Evolutionary conservation across 2,888 invertebrate genomes (phyloP).

Genomic region (Machimus atricapillus): DNA sequence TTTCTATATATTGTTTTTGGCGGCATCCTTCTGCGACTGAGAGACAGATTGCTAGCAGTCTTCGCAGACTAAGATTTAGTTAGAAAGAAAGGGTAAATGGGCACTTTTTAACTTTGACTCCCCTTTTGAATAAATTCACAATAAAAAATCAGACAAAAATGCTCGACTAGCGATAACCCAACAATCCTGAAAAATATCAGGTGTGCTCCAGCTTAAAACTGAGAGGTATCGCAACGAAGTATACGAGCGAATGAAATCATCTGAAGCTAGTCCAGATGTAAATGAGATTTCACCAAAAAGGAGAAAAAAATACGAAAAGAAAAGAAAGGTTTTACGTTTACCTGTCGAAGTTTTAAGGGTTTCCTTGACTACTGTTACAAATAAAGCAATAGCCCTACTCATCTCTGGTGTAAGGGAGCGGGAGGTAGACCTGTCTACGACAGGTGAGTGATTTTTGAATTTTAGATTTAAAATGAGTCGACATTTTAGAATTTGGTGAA

Average conservation of each 20-base stretch:
- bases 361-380: background rate
- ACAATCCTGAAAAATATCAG: background rate
- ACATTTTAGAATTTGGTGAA: background rate
- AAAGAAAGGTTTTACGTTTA: background rate
- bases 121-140: background rate
- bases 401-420: background rate
- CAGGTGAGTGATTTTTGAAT: background rate
- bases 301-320: background rate
- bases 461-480: background rate
- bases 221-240: background rate
- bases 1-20: no score
- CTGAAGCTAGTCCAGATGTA: conserved; percentile 1
- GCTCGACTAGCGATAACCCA: background rate
- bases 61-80: background rate
- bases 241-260: background rate
- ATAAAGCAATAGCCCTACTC: background rate
- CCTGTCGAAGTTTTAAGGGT: background rate
- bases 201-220: background rate
- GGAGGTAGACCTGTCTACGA: background rate
- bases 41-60: background rate
- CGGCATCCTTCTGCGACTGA: background rate
- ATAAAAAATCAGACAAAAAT: background rate
- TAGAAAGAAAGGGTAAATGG: background rate
- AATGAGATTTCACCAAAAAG: background rate
- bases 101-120: background rate